These are phyloP conservation scores for Cordilura impudica DNA, from an alignment of 2,888 invertebrate species.

Conservation along the genomic window DNA sequence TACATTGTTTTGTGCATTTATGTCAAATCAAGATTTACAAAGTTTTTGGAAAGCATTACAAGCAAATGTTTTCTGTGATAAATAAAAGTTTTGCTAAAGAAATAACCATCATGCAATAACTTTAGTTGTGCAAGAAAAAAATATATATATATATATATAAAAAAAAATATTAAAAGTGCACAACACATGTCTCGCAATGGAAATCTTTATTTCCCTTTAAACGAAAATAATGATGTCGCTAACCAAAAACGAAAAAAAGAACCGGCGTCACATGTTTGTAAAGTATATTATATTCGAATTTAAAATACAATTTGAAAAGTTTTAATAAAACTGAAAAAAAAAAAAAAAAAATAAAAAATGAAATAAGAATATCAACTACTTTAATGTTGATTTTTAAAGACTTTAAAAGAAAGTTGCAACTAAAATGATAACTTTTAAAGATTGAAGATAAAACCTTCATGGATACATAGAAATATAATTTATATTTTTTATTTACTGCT, in stretches of 20 bases:
- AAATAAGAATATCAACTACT: not conserved
- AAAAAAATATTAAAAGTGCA: constrained; percentile 37
- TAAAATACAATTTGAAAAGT: constrained; percentile 18
- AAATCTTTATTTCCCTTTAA: constrained; percentile 6
- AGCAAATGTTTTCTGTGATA: constrained; percentile 47
- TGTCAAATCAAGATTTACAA: not conserved
- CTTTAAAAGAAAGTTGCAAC: not conserved
- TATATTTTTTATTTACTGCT: not conserved
- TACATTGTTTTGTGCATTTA: not conserved
- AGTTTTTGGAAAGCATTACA: constrained; percentile 1
- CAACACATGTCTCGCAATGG: constrained; percentile 45
- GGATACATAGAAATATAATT: too few species aligned
- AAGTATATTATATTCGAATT: constrained; percentile 61
- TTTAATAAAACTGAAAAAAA: not conserved
- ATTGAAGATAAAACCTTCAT: too few species aligned
- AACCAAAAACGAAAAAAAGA: not conserved
- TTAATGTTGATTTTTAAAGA: not conserved
- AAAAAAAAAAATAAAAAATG: constrained; percentile 1
- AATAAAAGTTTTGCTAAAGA: constrained; percentile 48
- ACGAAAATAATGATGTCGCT: constrained; percentile 55
- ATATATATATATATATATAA: not conserved
- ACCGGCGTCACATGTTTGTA: constrained; percentile 41
- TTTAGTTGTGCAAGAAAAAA: constrained; percentile 19
- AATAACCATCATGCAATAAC: constrained; percentile 37
- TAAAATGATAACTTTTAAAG: not conserved